These are phyloP conservation scores for Eupsilia transversa DNA, from an alignment of 2,888 invertebrate species.

Conservation along the genomic window DNA sequence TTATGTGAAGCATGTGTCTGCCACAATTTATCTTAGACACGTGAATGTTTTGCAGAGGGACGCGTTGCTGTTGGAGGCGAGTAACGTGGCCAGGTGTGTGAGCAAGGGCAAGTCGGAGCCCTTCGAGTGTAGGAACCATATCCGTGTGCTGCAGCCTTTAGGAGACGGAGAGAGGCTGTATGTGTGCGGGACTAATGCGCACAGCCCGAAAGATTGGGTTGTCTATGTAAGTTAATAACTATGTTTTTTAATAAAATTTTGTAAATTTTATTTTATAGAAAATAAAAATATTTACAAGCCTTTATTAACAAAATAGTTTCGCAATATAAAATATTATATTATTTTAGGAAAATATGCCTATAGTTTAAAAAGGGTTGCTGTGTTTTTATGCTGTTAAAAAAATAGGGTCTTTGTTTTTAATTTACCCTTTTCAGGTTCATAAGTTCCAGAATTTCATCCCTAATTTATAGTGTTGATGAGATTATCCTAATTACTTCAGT, in stretches of 20 bases:
- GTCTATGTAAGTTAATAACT: conserved; percentile 88
- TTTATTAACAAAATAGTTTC: conserved; percentile 8
- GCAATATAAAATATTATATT: conserved; percentile 6
- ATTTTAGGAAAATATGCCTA: neutral
- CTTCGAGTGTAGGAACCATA: conserved; percentile 92
- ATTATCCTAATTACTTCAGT: conserved; percentile 49
- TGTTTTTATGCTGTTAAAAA: neutral
- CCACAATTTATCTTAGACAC: conserved; percentile 33
- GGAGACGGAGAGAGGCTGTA: conserved; percentile 91
- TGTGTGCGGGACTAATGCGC: conserved; percentile 92
- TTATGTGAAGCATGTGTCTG: conserved; percentile 35
- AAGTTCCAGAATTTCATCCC: conserved; percentile 15
- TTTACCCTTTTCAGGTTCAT: neutral
- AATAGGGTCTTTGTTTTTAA: neutral
- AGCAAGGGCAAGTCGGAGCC: conserved; percentile 92
- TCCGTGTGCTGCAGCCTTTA: conserved; percentile 91
- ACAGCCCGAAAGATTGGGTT: conserved; percentile 92
- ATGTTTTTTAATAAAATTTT: neutral
- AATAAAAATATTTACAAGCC: neutral
- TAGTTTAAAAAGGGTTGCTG: neutral
- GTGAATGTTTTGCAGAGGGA: conserved; percentile 84
- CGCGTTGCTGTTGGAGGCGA: conserved; percentile 90
- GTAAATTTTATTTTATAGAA: neutral
- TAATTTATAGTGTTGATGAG: conserved; percentile 45
- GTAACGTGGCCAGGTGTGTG: conserved; percentile 91